phyloP scores from a whole-genome alignment of 2,888 invertebrate species.

The Drosophila kuntzei region DNA sequence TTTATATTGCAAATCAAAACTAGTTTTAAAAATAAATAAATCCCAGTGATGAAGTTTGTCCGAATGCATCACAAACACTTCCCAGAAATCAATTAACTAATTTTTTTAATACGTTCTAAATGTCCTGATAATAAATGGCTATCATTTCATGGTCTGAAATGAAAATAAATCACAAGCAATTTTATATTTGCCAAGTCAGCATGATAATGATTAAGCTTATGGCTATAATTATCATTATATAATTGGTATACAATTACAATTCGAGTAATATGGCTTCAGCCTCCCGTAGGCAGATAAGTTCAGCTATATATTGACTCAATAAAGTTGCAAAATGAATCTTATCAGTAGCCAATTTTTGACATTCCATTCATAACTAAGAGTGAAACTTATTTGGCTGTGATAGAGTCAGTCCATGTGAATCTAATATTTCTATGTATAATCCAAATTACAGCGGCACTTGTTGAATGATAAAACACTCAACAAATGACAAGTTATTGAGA shows the following conservation, averaged over 20 bases:
- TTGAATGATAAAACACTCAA: conserved; percentile 37
- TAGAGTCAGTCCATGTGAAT: background rate
- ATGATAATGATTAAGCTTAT: conserved; percentile 35
- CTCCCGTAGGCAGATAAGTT: conserved; percentile 6
- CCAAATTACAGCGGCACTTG: conserved; percentile 51
- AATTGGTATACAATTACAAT: conserved; percentile 10
- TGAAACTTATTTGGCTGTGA: background rate
- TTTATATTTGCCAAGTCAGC: conserved; percentile 23
- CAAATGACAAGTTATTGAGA: conserved; percentile 59
- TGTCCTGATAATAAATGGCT: conserved; percentile 3
- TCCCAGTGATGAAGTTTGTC: background rate
- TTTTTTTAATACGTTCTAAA: background rate
- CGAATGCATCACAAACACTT: background rate
- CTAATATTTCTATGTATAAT: conserved; percentile 17
- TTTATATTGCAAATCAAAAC: background rate
- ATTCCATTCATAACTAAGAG: conserved; percentile 1
- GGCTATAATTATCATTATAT: conserved; percentile 1
- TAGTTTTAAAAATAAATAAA: background rate
- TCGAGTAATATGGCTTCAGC: conserved; percentile 4
- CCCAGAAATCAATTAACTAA: background rate
- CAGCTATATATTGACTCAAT: conserved; percentile 3
- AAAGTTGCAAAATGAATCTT: conserved; percentile 18
- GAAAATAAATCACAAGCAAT: conserved; percentile 7
- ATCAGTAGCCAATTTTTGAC: conserved; percentile 20
- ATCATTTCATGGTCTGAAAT: conserved; percentile 21